phyloP scores from a whole-genome alignment of 2,888 invertebrate genomes.

The Cancer borealis region DNA sequence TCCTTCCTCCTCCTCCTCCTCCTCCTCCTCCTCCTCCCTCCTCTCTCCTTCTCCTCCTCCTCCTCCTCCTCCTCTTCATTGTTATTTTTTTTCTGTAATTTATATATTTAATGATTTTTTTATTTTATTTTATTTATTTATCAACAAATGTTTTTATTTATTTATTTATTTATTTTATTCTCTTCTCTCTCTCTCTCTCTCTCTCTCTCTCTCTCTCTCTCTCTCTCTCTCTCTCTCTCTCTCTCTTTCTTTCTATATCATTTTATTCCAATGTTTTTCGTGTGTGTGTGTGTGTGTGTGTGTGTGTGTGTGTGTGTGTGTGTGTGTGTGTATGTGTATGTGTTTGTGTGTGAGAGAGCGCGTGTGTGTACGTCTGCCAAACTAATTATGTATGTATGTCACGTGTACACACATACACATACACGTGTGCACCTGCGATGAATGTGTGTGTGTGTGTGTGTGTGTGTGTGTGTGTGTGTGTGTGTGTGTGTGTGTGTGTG shows the following conservation, averaged over 20 bases:
- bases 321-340: conserved; percentile 50
- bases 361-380: neutral
- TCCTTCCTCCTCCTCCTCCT: neutral
- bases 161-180: neutral
- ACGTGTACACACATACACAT: neutral
- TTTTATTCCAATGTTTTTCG: neutral
- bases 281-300: conserved; percentile 33
- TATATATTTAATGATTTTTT: neutral
- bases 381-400: neutral
- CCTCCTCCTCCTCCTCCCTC: neutral
- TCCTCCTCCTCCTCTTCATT: neutral
- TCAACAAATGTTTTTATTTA: neutral
- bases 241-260: neutral
- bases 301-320: conserved; percentile 53
- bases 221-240: conserved; percentile 52
- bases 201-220: conserved; percentile 70
- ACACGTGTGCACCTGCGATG: conserved; percentile 5
- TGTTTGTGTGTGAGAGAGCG: neutral
- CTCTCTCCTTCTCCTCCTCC: neutral
- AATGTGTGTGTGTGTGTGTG: neutral
- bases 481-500: conserved; percentile 14
- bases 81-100: neutral
- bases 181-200: conserved; percentile 62
- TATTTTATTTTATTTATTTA: neutral
- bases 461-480: conserved; percentile 46